Conservation (phyloP, 2,113 vertebrate species). For the Otus sunia region DNA sequence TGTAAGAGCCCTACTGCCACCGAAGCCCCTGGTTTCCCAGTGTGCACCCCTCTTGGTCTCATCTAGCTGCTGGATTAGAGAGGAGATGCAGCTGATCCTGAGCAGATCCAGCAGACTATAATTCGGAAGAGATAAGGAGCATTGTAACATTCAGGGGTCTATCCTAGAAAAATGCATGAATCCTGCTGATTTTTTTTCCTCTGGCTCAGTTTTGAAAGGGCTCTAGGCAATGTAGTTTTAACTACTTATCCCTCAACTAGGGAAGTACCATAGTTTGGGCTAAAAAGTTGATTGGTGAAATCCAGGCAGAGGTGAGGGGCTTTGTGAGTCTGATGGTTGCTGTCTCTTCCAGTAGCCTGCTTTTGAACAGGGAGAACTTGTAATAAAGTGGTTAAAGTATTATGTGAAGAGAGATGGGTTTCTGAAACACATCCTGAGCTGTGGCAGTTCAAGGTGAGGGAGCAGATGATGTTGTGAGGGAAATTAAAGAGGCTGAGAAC, state of each 20-base stretch:
- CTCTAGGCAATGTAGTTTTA: not conserved
- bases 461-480: constrained; percentile 5
- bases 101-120: constrained; percentile 56
- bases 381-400: not conserved
- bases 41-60: constrained; percentile 21
- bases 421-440: not conserved
- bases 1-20: not conserved
- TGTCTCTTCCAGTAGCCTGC: not conserved
- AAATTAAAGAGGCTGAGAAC: not conserved
- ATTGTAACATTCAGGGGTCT: constrained; percentile 2
- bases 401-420: not conserved
- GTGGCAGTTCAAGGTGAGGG: not conserved
- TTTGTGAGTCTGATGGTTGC: not conserved
- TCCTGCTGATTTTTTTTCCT: not conserved
- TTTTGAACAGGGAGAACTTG: not conserved
- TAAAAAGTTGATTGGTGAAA: not conserved
- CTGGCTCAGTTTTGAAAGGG: not conserved
- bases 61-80: constrained; percentile 52
- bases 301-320: not conserved
- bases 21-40: not conserved
- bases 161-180: constrained; percentile 14
- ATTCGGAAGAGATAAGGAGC: constrained; percentile 31
- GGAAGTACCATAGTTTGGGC: not conserved
- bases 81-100: constrained; percentile 43
- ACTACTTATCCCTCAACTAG: not conserved